A percentile compares a stretch with the other conserved stretches of the same genome.
These are phyloP conservation scores for Brachynemurus nebulosus DNA, from an alignment of 2,888 invertebrate species.

Conservation along the genomic window DNA sequence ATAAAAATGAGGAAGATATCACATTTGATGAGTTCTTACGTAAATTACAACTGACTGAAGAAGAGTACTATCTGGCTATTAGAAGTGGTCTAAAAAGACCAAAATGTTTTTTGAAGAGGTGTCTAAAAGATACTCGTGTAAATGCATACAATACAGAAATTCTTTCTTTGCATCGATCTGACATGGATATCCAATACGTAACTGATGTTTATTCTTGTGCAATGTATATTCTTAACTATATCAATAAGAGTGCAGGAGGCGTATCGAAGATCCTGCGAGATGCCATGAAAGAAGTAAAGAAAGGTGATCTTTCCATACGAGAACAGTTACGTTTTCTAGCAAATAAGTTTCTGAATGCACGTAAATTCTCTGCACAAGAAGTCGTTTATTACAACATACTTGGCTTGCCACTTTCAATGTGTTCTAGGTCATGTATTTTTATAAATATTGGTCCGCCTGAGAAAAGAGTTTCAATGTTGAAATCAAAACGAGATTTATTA, in stretches of 20 bases:
- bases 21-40: conserved; percentile 12
- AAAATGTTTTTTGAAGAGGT: conserved; percentile 13
- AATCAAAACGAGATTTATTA: background rate
- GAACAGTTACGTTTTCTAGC: conserved; percentile 17
- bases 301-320: conserved; percentile 18
- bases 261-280: conserved; percentile 16
- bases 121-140: conserved; percentile 13
- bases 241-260: conserved; percentile 17
- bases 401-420: conserved; percentile 10
- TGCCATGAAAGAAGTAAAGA: conserved; percentile 18
- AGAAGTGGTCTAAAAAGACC: conserved; percentile 10
- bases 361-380: conserved; percentile 18
- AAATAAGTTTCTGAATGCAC: conserved; percentile 16
- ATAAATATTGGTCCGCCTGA: background rate
- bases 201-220: conserved; percentile 24
- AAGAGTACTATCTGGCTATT: conserved; percentile 16
- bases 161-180: conserved; percentile 23
- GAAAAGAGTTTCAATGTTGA: background rate
- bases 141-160: conserved; percentile 18
- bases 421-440: background rate
- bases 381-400: conserved; percentile 17
- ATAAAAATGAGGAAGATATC: background rate
- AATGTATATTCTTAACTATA: conserved; percentile 23
- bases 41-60: conserved; percentile 10
- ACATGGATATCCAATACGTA: conserved; percentile 27